Evolutionary conservation across 2,888 invertebrate species (phyloP), one percentile per base, ranked within the genome.

Genomic region (Pammene fasciana): DNA sequence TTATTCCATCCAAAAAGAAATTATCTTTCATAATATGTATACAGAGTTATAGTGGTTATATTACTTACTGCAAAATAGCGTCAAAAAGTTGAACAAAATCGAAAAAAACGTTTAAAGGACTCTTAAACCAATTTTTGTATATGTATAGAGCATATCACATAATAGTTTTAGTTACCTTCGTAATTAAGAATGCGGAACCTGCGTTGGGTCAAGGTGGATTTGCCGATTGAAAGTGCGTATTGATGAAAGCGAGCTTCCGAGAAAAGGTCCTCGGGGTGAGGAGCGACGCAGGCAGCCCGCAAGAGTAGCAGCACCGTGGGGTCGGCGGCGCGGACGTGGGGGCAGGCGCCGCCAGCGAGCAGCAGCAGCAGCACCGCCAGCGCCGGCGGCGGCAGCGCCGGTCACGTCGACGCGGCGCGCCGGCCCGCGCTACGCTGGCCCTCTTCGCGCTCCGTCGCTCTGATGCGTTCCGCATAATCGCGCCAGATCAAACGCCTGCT

Each of bases 331-430:
- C 67, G 57, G 54, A 43, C 59, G 75, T 67, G 65, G 55, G 74
- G 72, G 76, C 50, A 13, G 74, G 76, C 75, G 75, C 73, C 77
- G 75, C 67, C 80, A 74, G 75, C 78, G 76, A 78, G 80, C 78
- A 75, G 75, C 73, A 76, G 50, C 54, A 68, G 71, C 48, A 78
- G 81, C 79, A 73, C 75, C 74, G 75, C 75, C 73, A 79, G 78
- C 77, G 77, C 86, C 82, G 86, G 87, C 86, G 86, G 84, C 86
- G 76, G 77, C 76, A 70, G 67, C 46, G 66, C 61, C 54, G 61
- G 68, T 57, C 70, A 57, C 48, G 72, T 62, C 71, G 81, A 76
- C 76, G 79, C 77, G 52, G 72, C 76, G 76, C 79, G 78, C 55
- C 68, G 38, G 18, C 50, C 57, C 64, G 34, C 54, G 38, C 48